A percentile compares a stretch with the other conserved stretches of the same genome.
Conservation (phyloP, 2,113 vertebrate genomes). For the Deroptyus accipitrinus region DNA sequence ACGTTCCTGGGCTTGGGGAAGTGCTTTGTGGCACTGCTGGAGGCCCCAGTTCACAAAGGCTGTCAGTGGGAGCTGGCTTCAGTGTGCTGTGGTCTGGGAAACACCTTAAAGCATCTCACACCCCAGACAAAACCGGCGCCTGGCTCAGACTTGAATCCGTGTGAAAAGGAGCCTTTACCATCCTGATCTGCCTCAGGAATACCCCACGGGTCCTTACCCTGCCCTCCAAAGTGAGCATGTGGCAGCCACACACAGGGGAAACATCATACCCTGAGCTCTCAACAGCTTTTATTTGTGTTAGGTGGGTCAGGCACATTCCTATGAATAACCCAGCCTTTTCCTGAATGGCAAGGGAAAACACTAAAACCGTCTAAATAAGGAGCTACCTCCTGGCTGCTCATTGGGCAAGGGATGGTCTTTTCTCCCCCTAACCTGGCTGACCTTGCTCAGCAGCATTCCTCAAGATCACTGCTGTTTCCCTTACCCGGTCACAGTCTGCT, state of each 20-base stretch:
- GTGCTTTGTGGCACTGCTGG: not conserved
- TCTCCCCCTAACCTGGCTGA: not conserved
- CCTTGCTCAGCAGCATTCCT: conserved; percentile 62
- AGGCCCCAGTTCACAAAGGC: not conserved
- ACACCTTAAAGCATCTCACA: not conserved
- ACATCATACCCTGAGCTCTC: not conserved
- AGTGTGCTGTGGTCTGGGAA: not conserved
- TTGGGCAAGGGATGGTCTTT: not conserved
- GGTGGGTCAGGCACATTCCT: conserved; percentile 20
- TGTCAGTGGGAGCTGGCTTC: not conserved
- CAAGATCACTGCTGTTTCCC: not conserved
- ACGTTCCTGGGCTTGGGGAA: not conserved
- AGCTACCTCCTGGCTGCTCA: not conserved
- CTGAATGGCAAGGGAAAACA: not conserved
- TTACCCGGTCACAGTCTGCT: not conserved
- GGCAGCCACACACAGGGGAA: not conserved
- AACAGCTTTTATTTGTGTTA: not conserved
- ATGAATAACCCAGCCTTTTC: conserved; percentile 6
- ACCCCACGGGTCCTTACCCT: not conserved
- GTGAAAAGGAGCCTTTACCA: not conserved
- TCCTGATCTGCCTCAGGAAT: not conserved
- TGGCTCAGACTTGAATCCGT: not conserved
- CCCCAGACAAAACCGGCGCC: not conserved
- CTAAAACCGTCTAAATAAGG: not conserved
- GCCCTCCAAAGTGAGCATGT: not conserved